Evolutionary conservation across 2,888 invertebrate species (phyloP).

Genomic region (Smittia aterrima): DNA sequence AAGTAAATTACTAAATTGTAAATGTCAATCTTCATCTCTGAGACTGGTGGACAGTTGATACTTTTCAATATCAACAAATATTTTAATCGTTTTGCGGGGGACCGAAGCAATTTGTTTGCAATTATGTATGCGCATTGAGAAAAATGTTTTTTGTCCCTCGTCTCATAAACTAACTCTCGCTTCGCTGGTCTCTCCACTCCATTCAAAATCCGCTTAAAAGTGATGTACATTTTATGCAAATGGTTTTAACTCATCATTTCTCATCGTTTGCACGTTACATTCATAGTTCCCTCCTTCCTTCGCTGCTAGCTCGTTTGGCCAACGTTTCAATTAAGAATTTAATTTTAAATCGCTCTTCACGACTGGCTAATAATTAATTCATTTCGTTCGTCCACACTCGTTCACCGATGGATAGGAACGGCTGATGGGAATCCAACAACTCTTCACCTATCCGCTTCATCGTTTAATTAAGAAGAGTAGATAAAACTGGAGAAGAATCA

Average conservation of each 20-base stretch:
- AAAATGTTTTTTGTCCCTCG: not conserved
- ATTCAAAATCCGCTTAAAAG: slow-evolving; percentile 29
- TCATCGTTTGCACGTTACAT: slow-evolving; percentile 1
- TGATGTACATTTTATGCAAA: slow-evolving; percentile 38
- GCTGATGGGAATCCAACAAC: slow-evolving; percentile 15
- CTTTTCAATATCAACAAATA: too few relatives aligned
- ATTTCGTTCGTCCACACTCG: not conserved
- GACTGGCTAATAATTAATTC: slow-evolving; percentile 21
- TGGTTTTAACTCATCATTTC: slow-evolving; percentile 19
- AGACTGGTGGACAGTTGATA: too few relatives aligned
- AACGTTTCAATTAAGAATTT: slow-evolving; percentile 33
- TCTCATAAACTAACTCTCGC: not conserved
- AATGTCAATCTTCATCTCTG: too few relatives aligned
- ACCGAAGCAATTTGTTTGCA: slow-evolving; percentile 33
- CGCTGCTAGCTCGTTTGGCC: not conserved
- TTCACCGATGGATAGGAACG: not conserved
- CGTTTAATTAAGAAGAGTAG: slow-evolving; percentile 17
- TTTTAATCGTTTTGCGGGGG: slow-evolving; percentile 15
- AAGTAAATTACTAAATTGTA: too few relatives aligned
- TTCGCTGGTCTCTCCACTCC: not conserved
- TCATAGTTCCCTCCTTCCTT: slow-evolving; percentile 9
- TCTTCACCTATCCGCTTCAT: not conserved
- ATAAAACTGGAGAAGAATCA: not conserved
- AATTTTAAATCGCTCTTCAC: not conserved
- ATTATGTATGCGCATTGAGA: slow-evolving; percentile 9